Evolutionary conservation across 2,113 vertebrate genomes (phyloP).

Genomic region (Phalacrocorax pelagicus): DNA sequence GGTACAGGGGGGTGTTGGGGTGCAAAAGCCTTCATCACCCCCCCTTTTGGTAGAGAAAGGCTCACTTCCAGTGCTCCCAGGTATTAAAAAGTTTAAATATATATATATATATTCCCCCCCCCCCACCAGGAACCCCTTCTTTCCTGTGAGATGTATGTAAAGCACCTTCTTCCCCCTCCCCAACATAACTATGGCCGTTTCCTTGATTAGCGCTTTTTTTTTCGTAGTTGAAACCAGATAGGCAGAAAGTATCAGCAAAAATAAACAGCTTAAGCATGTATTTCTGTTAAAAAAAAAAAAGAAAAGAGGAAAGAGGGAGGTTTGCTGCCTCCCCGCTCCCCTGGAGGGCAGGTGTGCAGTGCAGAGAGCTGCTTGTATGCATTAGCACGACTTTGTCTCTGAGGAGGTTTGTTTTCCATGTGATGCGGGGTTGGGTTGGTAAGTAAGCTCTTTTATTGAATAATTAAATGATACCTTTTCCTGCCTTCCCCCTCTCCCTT

Average conservation of each 20-base stretch:
- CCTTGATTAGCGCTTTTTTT: background rate
- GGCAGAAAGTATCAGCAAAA: background rate
- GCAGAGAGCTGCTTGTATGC: constrained; percentile 56
- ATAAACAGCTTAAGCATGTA: background rate
- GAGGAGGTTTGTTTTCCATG: constrained; percentile 67
- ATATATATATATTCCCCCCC: background rate
- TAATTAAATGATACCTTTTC: constrained; percentile 64
- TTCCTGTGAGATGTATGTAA: background rate
- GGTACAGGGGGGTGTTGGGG: background rate
- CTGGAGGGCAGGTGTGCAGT: constrained; percentile 39
- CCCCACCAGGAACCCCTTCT: background rate
- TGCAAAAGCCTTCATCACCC: background rate
- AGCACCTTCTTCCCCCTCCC: background rate
- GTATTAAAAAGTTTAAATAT: background rate
- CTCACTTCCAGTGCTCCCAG: background rate
- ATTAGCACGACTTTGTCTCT: constrained; percentile 39
- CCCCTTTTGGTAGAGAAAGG: background rate
- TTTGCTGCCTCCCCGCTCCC: constrained; percentile 24
- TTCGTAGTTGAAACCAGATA: background rate
- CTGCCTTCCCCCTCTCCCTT: constrained; percentile 34
- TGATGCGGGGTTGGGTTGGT: constrained; percentile 74
- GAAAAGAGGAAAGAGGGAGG: background rate
- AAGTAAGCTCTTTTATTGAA: constrained; percentile 74
- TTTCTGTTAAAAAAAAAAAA: background rate
- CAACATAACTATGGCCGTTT: background rate